Base-by-base conservation (phyloP, 1,140 invertebrate genomes). In the Dolichoris vasculosae region DNA sequence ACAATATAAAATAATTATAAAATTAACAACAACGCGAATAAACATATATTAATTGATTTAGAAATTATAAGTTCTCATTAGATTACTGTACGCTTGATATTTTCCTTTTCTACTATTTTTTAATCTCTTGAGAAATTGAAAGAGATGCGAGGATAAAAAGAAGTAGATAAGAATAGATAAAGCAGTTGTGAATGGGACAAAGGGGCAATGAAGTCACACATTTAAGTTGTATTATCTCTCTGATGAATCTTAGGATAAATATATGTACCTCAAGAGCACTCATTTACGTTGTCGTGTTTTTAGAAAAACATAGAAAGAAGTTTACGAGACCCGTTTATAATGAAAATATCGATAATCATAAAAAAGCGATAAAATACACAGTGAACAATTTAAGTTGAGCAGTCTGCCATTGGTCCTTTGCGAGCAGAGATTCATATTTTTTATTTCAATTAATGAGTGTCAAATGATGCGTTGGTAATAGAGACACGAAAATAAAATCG, bases 171-270 rank as follows among this genome's bases (percentile, higher is more conserved):
- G 23, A n/a, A 8, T 0, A 11, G 26, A 55, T 59, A 78, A 69
- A 69, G 35, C 30, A 23, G 13, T 30, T 30, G 46, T 35, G 32
- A 59, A 43, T 51, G 81, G 26, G 55, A 30, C 17, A 38, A 71
- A 51, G 20, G 43, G 46, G 46, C 43, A 71, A 75, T 43, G 51
- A 75, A 82, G 46, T 8, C 23, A 46, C 26, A 73, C 13, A 30
- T 20, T 63, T 20, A 7, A 63, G 38, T 32, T 63, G 43, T 23
- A 23, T 67, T 80, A 83, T 83, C 81, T 59, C 26, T 0, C 2
- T 43, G 81, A 83, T 83, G 46, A 73, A 83, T 83, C 81, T 59
- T 2, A 15, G 1, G 81, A 83, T 83, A 73, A 11, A 9, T n/a
- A n/a, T 43, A 73, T 73, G 38, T 17, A 73, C 38, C 26, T 73